These are phyloP conservation scores for Heliconius charithonia DNA, from an alignment of 2,888 invertebrate species.

Conservation along the genomic window DNA sequence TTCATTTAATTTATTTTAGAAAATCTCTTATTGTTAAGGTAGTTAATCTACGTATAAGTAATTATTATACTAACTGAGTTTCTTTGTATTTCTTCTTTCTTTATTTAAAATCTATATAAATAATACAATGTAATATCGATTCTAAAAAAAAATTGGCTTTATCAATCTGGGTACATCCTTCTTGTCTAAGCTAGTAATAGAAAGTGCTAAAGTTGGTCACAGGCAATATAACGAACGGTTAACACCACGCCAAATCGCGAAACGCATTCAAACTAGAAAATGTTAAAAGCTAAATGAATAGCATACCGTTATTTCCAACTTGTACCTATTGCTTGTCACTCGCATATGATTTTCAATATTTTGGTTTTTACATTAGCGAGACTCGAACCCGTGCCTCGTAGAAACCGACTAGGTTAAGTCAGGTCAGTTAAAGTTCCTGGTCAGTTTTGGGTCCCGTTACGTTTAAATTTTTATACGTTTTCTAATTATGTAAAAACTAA, in stretches of 20 bases:
- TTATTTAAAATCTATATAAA: too few relatives aligned
- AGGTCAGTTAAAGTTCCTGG: too few relatives aligned
- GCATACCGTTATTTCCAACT: slow-evolving; percentile 42
- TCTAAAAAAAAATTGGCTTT: too few relatives aligned
- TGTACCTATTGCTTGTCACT: slow-evolving; percentile 14
- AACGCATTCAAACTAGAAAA: slow-evolving; percentile 50
- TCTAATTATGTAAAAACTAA: too few relatives aligned
- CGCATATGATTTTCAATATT: slow-evolving; percentile 14
- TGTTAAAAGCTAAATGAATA: slow-evolving; percentile 41
- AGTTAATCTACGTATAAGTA: too few relatives aligned
- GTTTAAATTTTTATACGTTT: too few relatives aligned
- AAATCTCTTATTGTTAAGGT: too few relatives aligned
- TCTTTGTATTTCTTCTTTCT: not conserved
- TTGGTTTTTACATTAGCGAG: not conserved
- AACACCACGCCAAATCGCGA: slow-evolving; percentile 46
- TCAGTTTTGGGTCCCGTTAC: too few relatives aligned
- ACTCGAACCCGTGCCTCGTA: too few relatives aligned
- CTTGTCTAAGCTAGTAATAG: slow-evolving; percentile 38
- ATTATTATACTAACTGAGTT: not conserved
- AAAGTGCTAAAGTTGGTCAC: slow-evolving; percentile 46
- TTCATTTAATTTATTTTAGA: too few relatives aligned
- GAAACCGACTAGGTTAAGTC: too few relatives aligned
- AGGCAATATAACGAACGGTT: slow-evolving; percentile 44
- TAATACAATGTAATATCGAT: too few relatives aligned
- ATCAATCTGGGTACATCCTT: slow-evolving; percentile 7